Percentiles rank a stretch among this genome's conserved stretches.
phyloP scores from a whole-genome alignment of 2,888 invertebrate species.

The Idaea straminata region DNA sequence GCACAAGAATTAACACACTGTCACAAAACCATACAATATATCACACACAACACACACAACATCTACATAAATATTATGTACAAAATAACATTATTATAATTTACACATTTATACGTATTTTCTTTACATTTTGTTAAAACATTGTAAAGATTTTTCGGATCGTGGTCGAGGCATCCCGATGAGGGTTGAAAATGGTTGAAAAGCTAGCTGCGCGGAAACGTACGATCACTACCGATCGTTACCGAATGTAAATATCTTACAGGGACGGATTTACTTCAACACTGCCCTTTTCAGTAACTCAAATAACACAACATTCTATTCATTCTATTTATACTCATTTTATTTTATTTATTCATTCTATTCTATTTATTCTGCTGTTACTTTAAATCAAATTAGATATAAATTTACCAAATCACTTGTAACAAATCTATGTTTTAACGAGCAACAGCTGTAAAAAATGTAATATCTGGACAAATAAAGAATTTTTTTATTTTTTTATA shows the following conservation, averaged over 20 bases:
- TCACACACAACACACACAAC: constrained; percentile 37
- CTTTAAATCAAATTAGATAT: too few species aligned
- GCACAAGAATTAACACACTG: constrained; percentile 62
- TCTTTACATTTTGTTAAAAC: constrained; percentile 47
- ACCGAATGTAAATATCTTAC: constrained; percentile 67
- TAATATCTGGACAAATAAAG: too few species aligned
- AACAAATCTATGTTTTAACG: too few species aligned
- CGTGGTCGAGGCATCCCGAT: constrained; percentile 61
- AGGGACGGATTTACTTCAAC: constrained; percentile 48
- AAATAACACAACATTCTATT: neutral
- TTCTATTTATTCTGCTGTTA: too few species aligned
- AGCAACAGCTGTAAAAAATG: too few species aligned
- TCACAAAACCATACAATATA: constrained; percentile 52
- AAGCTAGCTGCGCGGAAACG: constrained; percentile 64
- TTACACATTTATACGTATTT: constrained; percentile 50
- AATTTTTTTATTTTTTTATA: too few species aligned
- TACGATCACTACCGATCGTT: constrained; percentile 59
- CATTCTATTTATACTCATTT: too few species aligned
- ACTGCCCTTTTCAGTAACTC: constrained; percentile 8
- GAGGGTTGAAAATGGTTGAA: constrained; percentile 73
- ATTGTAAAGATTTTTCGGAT: constrained; percentile 68
- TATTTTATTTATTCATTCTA: too few species aligned
- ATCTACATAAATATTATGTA: constrained; percentile 26
- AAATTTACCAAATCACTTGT: too few species aligned
- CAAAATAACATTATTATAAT: constrained; percentile 44